A percentile compares a stretch with the other conserved stretches of the same genome.
phyloP scores from a whole-genome alignment of 2,113 vertebrate genomes.

The Notarius lentiginosus region DNA sequence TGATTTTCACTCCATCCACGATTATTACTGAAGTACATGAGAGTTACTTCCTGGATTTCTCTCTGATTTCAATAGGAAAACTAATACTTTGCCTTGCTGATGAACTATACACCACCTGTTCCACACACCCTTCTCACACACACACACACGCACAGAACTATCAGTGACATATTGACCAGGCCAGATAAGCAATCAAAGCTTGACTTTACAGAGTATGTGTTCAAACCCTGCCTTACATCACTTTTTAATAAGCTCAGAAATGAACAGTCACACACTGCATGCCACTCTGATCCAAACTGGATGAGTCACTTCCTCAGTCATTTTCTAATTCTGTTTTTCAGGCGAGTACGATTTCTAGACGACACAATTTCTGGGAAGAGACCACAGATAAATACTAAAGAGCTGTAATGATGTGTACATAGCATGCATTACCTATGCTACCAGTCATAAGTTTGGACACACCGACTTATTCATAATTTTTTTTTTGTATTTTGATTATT shows the following conservation, averaged over 20 bases:
- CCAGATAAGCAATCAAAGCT: conserved; percentile 2
- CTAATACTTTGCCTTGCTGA: background rate
- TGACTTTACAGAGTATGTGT: background rate
- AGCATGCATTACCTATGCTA: background rate
- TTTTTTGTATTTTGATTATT: too few relatives aligned
- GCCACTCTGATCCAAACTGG: background rate
- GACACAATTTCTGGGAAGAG: background rate
- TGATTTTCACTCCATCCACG: background rate
- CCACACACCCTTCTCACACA: background rate
- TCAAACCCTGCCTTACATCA: background rate
- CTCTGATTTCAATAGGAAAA: background rate
- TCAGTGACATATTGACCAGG: conserved; percentile 5
- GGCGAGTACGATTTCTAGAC: background rate
- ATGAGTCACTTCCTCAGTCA: background rate
- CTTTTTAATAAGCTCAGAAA: background rate
- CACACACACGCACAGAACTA: background rate
- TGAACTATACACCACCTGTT: background rate
- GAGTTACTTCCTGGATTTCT: background rate
- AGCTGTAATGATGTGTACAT: background rate
- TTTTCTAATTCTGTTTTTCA: background rate
- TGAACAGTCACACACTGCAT: background rate
- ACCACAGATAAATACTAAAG: background rate
- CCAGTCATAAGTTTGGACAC: too few relatives aligned
- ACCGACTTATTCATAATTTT: too few relatives aligned
- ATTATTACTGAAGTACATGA: background rate